These are phyloP conservation scores for Ennomos erosarius DNA, from an alignment of 2,888 invertebrate species.

Conservation along the genomic window DNA sequence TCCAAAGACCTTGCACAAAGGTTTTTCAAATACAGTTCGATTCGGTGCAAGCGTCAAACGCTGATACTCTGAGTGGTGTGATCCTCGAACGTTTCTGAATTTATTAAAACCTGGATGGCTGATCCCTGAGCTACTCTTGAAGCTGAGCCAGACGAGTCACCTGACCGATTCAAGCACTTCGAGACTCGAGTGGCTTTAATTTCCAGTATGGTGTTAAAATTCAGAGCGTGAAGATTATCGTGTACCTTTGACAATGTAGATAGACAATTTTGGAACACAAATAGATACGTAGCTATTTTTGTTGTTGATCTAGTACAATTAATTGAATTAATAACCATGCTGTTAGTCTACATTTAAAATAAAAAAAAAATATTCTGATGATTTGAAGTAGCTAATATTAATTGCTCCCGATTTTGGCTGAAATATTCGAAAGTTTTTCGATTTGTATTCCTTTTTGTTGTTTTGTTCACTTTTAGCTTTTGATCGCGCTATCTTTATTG, in stretches of 20 bases:
- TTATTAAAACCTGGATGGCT: conserved; percentile 45
- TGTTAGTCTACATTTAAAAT: too few relatives aligned
- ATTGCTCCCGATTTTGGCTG: too few relatives aligned
- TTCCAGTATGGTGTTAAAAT: conserved; percentile 59
- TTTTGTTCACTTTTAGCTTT: too few relatives aligned
- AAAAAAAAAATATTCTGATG: too few relatives aligned
- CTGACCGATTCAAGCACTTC: conserved; percentile 33
- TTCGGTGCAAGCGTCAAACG: conserved; percentile 42
- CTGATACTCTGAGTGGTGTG: conserved; percentile 40
- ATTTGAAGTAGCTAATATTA: too few relatives aligned
- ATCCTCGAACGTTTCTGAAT: conserved; percentile 51
- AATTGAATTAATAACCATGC: too few relatives aligned
- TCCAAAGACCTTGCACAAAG: conserved; percentile 28
- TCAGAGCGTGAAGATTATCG: conserved; percentile 57
- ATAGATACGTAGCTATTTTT: too few relatives aligned
- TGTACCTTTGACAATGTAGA: background rate
- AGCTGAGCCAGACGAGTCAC: conserved; percentile 35
- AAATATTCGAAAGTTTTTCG: too few relatives aligned
- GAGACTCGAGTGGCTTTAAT: conserved; percentile 44
- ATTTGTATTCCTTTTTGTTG: too few relatives aligned
- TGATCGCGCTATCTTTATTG: background rate
- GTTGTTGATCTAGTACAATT: too few relatives aligned
- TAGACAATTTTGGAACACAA: too few relatives aligned
- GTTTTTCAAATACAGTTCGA: conserved; percentile 47
- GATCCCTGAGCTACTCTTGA: conserved; percentile 37